phyloP scores from a whole-genome alignment of 2,113 vertebrate genomes.

The Jaculus jaculus region DNA sequence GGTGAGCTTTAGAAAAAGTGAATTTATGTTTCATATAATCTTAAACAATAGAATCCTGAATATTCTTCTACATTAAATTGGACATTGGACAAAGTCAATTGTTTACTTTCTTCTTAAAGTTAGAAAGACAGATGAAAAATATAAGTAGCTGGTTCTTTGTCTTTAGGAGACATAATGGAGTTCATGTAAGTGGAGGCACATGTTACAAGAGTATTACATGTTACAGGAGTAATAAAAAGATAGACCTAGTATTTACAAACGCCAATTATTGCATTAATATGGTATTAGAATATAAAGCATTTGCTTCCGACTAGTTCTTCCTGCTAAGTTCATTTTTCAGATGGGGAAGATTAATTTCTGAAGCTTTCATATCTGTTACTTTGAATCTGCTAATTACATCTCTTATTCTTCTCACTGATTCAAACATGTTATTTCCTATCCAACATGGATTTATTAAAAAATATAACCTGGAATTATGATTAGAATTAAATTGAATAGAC shows the following conservation, averaged over 20 bases:
- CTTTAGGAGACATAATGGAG: background rate
- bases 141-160: background rate
- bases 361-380: background rate
- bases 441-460: slow-evolving; percentile 11
- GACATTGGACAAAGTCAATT: background rate
- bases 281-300: background rate
- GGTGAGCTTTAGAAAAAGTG: slow-evolving; percentile 5
- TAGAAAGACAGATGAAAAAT: background rate
- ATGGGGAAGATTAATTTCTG: slow-evolving; percentile 32
- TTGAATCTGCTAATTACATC: slow-evolving; percentile 30
- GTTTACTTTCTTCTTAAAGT: background rate
- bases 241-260: background rate
- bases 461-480: background rate
- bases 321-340: background rate
- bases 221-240: background rate
- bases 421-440: slow-evolving; percentile 21
- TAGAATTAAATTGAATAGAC: background rate
- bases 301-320: background rate
- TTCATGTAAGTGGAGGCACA: background rate
- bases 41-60: background rate
- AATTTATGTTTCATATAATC: background rate
- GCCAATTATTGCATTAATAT: background rate
- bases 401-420: slow-evolving; percentile 10
- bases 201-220: no score
- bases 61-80: slow-evolving; percentile 16